Evolutionary conservation across 1,140 invertebrate species (phyloP).

Genomic region (Macrocentrus cingulum): DNA sequence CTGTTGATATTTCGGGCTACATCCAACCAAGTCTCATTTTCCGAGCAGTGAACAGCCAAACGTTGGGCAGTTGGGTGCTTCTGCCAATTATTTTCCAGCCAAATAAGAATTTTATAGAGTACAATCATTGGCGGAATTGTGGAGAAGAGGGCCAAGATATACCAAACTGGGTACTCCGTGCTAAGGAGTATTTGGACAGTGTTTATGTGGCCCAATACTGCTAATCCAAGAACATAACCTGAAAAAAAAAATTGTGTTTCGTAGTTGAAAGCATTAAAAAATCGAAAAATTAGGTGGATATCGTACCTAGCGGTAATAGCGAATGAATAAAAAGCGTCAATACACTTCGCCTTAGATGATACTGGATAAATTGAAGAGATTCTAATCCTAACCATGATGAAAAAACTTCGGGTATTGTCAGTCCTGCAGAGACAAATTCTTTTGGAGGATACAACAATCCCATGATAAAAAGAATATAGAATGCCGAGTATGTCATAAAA

Average conservation of each 20-base stretch:
- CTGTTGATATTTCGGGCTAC: slow-evolving; percentile 74
- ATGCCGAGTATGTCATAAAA: slow-evolving; percentile 13
- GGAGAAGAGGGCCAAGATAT: slow-evolving; percentile 45
- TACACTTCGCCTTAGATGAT: slow-evolving; percentile 70
- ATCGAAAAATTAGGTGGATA: background rate
- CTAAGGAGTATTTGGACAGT: slow-evolving; percentile 49
- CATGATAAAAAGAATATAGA: slow-evolving; percentile 15
- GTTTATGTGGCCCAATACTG: slow-evolving; percentile 57
- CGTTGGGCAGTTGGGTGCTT: slow-evolving; percentile 75
- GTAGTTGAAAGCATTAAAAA: slow-evolving; percentile 7
- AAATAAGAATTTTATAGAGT: slow-evolving; percentile 60
- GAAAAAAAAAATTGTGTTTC: slow-evolving; percentile 21
- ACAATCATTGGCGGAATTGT: slow-evolving; percentile 50
- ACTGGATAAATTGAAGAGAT: slow-evolving; percentile 69
- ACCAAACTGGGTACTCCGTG: slow-evolving; percentile 50
- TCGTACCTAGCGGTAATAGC: slow-evolving; percentile 64
- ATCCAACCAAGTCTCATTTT: slow-evolving; percentile 65
- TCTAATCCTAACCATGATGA: slow-evolving; percentile 68
- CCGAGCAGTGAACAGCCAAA: slow-evolving; percentile 66
- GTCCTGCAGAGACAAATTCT: slow-evolving; percentile 73
- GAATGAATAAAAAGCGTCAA: slow-evolving; percentile 71
- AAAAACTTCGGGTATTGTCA: slow-evolving; percentile 72
- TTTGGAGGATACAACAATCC: slow-evolving; percentile 71
- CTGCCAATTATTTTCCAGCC: slow-evolving; percentile 69
- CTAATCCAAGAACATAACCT: slow-evolving; percentile 66